Conservation (phyloP, 1,140 invertebrate species). For the Hydropsyche tenuis region DNA sequence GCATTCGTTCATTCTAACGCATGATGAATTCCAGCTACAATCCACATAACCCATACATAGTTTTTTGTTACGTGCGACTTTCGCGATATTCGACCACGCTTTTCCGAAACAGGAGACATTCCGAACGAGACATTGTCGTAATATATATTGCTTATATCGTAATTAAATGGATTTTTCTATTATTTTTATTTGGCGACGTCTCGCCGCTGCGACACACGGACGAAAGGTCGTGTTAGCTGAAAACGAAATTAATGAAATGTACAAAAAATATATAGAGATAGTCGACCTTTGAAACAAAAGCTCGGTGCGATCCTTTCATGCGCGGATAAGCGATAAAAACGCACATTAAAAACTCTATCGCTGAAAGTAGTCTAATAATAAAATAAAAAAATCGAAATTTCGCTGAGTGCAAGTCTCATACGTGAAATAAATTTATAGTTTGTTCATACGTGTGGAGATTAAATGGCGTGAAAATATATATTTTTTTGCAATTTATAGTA, state of each 20-base stretch:
- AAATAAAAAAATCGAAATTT: background rate
- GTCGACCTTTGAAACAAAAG: conserved; percentile 24
- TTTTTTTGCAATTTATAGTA: no score
- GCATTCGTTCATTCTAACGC: conserved; percentile 30
- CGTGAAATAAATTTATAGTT: no score
- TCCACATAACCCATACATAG: conserved; percentile 31
- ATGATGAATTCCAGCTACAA: conserved; percentile 27
- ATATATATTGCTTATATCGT: conserved; percentile 46
- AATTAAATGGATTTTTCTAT: conserved; percentile 46
- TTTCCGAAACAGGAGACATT: no score
- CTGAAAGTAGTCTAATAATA: background rate
- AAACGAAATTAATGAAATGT: background rate
- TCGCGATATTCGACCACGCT: no score
- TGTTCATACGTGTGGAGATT: no score
- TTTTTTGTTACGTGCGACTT: no score
- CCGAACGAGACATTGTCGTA: conserved; percentile 35
- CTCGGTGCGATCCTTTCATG: background rate
- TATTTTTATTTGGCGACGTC: conserved; percentile 43
- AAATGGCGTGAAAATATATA: no score
- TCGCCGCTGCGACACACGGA: conserved; percentile 31
- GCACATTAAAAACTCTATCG: conserved; percentile 1
- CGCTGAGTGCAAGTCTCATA: background rate
- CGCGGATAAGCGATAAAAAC: conserved; percentile 9
- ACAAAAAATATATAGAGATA: conserved; percentile 2
- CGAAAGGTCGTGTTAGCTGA: background rate